phyloP scores from a whole-genome alignment of 2,113 vertebrate genomes.

The Nothoprocta pentlandii region DNA sequence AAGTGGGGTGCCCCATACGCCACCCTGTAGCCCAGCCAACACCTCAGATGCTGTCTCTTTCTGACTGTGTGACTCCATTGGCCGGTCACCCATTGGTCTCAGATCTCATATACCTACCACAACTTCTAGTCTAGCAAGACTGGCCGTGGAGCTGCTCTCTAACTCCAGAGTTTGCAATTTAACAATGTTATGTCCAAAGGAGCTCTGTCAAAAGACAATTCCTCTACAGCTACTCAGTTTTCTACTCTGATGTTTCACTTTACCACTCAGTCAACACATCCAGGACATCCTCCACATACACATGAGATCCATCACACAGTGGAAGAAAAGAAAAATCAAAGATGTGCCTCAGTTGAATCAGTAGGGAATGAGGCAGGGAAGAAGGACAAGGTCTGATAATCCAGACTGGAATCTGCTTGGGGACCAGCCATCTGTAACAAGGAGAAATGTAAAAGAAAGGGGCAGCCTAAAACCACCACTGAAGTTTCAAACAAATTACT shows the following conservation, averaged over 20 bases:
- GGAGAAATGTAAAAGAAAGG: background rate
- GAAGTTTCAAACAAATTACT: background rate
- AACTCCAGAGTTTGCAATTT: accelerated
- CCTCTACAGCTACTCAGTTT: background rate
- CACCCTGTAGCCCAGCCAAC: background rate
- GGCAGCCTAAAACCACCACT: background rate
- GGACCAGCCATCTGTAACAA: background rate
- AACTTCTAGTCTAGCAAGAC: background rate
- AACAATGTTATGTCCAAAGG: background rate
- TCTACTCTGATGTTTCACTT: background rate
- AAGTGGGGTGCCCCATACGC: background rate
- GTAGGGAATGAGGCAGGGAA: background rate
- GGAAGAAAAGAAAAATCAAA: background rate
- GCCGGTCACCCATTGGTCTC: accelerated
- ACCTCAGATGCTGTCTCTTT: background rate
- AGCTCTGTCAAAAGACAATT: background rate
- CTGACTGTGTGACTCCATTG: accelerated
- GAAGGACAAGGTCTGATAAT: background rate
- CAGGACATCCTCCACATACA: background rate
- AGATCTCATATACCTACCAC: background rate
- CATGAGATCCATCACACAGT: background rate
- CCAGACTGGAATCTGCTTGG: background rate
- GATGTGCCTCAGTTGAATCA: background rate
- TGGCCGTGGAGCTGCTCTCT: background rate
- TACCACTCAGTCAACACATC: background rate